Evolutionary conservation across 1,140 invertebrate species (phyloP), one percentile per base, ranked within the genome.

Genomic region (Drosophila ficusphila): DNA sequence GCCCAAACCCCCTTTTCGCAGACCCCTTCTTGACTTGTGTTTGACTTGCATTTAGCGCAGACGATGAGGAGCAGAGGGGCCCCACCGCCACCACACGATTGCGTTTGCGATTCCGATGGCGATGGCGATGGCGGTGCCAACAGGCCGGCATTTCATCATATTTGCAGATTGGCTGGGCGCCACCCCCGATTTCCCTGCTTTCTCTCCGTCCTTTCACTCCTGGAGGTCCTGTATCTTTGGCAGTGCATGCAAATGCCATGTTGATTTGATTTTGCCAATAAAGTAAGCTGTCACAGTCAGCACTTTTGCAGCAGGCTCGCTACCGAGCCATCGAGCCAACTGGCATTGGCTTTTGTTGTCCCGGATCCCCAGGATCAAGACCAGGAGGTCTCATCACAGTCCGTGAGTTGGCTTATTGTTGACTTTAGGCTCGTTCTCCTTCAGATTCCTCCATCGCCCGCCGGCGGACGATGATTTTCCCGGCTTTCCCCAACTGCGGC

Each of bases 241-340:
- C 64, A 71, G 78, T 76, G 73, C 72, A 86, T 88, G 81, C 76
- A 86, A 86, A 86, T 86, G 81, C 81, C 82, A 86, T 86, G 81
- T 86, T 86, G 81, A 86, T 86, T 86, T 86, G 81, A 86, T 86
- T 86, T 86, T 86, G 81, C 81, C 81, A 86, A 86, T 86, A 86
- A 86, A 88, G 81, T 88, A 86, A 86, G 81, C 81, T 86, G 81
- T 86, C 81, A 86, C 77, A 86, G 81, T 86, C 81, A 86, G 81
- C 81, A 86, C 81, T 86, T 86, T 86, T 86, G 76, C 74, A 44
- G 76, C n/a, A n/a, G n/a, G n/a, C n/a, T n/a, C n/a, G n/a, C n/a
- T n/a, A n/a, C 4, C 5, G 18, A 39, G 2, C 16, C 9, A 1
- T 7, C 16, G 11, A 1, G 5, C n/a, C 33, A 57, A 21, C 60